Evolutionary conservation across 2,797 vertebrate species (phyloP).

Genomic region (Chelon auratus): DNA sequence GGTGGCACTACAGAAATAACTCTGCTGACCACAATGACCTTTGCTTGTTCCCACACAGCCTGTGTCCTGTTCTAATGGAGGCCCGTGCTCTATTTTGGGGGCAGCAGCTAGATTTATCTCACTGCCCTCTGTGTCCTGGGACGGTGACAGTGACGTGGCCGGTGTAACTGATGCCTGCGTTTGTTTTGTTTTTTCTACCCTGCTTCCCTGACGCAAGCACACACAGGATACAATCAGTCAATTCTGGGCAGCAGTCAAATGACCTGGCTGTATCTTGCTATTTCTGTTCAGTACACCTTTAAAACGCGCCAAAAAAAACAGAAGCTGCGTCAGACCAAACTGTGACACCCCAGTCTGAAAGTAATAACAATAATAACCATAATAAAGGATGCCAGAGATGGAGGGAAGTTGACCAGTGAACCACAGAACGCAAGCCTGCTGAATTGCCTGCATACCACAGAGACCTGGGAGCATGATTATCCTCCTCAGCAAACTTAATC

Average conservation of each 20-base stretch:
- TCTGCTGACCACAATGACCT: slow-evolving; percentile 79
- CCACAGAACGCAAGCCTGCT: slow-evolving; percentile 45
- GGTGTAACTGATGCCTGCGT: slow-evolving; percentile 71
- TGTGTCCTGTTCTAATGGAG: slow-evolving; percentile 77
- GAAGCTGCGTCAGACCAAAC: slow-evolving; percentile 24
- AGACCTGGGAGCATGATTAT: slow-evolving; percentile 72
- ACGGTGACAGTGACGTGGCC: slow-evolving; percentile 70
- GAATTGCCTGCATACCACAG: slow-evolving; percentile 69
- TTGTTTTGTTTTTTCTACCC: slow-evolving; percentile 5
- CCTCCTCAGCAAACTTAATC: slow-evolving; percentile 77
- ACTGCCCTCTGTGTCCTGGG: slow-evolving; percentile 75
- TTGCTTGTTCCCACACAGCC: slow-evolving; percentile 77
- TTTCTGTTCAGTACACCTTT: slow-evolving; percentile 7
- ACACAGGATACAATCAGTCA: slow-evolving; percentile 61
- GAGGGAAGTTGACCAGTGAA: slow-evolving; percentile 49
- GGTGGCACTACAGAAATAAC: slow-evolving; percentile 81
- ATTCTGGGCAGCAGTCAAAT: slow-evolving; percentile 27
- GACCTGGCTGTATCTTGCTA: slow-evolving; percentile 15
- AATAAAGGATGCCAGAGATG: slow-evolving; percentile 47
- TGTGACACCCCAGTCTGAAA: slow-evolving; percentile 37
- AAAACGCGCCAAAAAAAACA: slow-evolving; percentile 10
- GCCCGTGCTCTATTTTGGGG: slow-evolving; percentile 74
- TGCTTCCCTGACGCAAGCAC: slow-evolving; percentile 67
- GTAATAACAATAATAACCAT: slow-evolving; percentile 1
- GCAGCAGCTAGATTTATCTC: slow-evolving; percentile 78